phyloP scores from a whole-genome alignment of 2,797 vertebrate species.

The Hydrocynus forskahlii region DNA sequence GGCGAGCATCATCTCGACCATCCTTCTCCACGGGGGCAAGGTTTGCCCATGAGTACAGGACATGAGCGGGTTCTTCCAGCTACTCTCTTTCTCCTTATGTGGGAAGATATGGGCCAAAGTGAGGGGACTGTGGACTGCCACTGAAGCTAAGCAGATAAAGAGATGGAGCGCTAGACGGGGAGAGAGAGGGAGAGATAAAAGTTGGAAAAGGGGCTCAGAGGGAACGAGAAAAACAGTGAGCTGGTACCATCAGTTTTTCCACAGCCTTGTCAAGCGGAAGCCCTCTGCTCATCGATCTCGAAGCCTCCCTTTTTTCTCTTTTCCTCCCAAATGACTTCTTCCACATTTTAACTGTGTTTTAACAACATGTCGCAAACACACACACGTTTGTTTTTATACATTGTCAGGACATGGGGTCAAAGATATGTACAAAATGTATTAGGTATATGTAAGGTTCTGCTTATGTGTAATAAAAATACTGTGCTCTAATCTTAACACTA shows the following conservation, averaged over 20 bases:
- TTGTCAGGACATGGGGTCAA: not conserved
- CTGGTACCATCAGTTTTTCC: slow-evolving; percentile 52
- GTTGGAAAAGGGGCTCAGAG: slow-evolving; percentile 19
- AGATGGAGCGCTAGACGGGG: slow-evolving; percentile 14
- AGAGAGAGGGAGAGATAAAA: slow-evolving; percentile 50
- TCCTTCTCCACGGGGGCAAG: slow-evolving; percentile 29
- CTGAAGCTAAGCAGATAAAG: slow-evolving; percentile 55
- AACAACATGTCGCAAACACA: slow-evolving; percentile 6
- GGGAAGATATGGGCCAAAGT: slow-evolving; percentile 26
- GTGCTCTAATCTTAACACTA: not conserved
- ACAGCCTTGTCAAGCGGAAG: slow-evolving; percentile 48
- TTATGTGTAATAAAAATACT: not conserved
- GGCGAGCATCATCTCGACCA: slow-evolving; percentile 50
- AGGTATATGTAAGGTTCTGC: not conserved
- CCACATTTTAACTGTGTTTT: slow-evolving; percentile 37
- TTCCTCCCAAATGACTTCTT: slow-evolving; percentile 31
- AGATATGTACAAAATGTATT: not conserved
- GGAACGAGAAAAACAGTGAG: slow-evolving; percentile 27
- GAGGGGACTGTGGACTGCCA: slow-evolving; percentile 34
- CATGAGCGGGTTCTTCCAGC: not conserved
- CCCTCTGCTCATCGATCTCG: slow-evolving; percentile 41
- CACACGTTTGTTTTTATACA: not conserved
- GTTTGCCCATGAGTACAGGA: slow-evolving; percentile 42
- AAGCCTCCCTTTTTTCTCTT: slow-evolving; percentile 23
- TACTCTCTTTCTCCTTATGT: slow-evolving; percentile 26